Evolutionary conservation across 2,888 invertebrate species (phyloP).

Genomic region (Pterostichus madidus): DNA sequence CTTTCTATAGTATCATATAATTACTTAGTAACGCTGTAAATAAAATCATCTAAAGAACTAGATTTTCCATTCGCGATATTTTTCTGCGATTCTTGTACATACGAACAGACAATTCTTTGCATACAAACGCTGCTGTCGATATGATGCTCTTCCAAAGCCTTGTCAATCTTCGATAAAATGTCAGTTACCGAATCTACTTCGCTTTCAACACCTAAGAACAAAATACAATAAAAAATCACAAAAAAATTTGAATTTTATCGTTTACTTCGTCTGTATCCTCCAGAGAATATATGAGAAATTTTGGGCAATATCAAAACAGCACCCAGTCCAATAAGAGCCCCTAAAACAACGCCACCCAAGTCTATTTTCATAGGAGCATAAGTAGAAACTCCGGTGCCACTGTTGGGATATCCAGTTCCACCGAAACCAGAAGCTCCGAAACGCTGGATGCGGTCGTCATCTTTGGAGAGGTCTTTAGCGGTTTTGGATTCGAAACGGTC

Average conservation of each 20-base stretch:
- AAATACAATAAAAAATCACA: slow-evolving; percentile 45
- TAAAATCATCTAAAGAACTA: slow-evolving; percentile 82
- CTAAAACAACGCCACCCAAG: slow-evolving; percentile 89
- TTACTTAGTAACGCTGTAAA: slow-evolving; percentile 83
- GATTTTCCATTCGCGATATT: slow-evolving; percentile 82
- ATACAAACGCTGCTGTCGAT: slow-evolving; percentile 86
- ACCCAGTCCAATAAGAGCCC: slow-evolving; percentile 89
- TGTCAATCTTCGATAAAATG: slow-evolving; percentile 83
- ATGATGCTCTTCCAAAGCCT: slow-evolving; percentile 83
- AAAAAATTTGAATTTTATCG: background rate
- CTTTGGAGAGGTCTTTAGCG: slow-evolving; percentile 69
- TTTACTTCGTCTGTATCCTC: slow-evolving; percentile 86
- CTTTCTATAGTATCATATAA: background rate
- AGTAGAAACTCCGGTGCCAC: slow-evolving; percentile 79
- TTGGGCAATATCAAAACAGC: slow-evolving; percentile 90
- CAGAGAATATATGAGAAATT: slow-evolving; percentile 85
- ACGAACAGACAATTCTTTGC: slow-evolving; percentile 86
- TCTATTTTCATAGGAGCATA: slow-evolving; percentile 90
- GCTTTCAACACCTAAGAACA: slow-evolving; percentile 73
- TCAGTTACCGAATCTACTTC: slow-evolving; percentile 81
- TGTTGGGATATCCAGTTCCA: slow-evolving; percentile 74
- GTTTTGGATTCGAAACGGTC: slow-evolving; percentile 74
- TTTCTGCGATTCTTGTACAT: slow-evolving; percentile 85
- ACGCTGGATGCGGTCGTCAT: slow-evolving; percentile 77
- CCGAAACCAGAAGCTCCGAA: slow-evolving; percentile 81